Conservation (phyloP, 1,140 invertebrate genomes). For the Drosophila serrata region DNA sequence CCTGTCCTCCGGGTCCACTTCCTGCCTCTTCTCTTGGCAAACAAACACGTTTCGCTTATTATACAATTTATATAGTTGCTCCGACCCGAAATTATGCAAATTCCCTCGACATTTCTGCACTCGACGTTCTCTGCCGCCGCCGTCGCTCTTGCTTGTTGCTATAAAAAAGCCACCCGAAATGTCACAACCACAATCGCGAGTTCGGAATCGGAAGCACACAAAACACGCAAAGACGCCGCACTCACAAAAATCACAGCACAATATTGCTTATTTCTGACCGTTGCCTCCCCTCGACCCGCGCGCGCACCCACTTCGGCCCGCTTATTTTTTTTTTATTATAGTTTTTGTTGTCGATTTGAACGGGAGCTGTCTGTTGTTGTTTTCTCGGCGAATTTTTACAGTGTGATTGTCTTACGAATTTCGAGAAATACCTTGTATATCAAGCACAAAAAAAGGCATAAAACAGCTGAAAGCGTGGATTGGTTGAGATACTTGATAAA, state of each 20-base stretch:
- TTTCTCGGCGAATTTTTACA: conserved; percentile 45
- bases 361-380: conserved; percentile 54
- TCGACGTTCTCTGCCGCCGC: conserved; percentile 16
- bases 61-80: conserved; percentile 56
- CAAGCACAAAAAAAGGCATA: not conserved
- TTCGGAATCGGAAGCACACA: conserved; percentile 25
- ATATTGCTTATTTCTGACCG: conserved; percentile 23
- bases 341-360: conserved; percentile 30
- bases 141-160: conserved; percentile 12
- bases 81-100: conserved; percentile 54
- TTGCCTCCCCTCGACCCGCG: not conserved
- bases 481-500: not conserved
- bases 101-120: conserved; percentile 32
- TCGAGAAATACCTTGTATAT: not conserved
- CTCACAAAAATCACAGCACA: conserved; percentile 27
- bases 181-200: conserved; percentile 10
- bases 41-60: conserved; percentile 34
- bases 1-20: not conserved
- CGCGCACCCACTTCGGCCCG: not conserved
- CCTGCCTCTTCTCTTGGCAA: conserved; percentile 1
- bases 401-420: not conserved
- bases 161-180: conserved; percentile 22
- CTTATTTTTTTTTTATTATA: conserved; percentile 6
- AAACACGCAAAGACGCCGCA: conserved; percentile 18
- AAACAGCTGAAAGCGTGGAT: not conserved